Percentiles rank a stretch among this genome's conserved stretches.
These are phyloP conservation scores for Caenorhabditis becei DNA, from an alignment of 2,888 invertebrate genomes.

Conservation along the genomic window DNA sequence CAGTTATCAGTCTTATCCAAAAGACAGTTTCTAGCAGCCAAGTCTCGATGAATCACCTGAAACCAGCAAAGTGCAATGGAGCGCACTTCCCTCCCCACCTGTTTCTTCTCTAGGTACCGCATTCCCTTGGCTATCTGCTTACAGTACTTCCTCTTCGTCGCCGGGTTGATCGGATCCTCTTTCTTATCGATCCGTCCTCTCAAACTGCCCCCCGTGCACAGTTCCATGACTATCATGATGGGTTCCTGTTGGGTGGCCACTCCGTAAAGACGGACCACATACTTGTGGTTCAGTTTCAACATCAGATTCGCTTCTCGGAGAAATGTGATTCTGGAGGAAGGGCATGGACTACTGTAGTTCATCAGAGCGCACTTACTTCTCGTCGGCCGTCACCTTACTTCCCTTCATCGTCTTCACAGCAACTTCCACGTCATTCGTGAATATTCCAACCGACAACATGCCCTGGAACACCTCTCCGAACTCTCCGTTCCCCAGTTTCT, in stretches of 20 bases:
- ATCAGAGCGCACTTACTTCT: too few relatives aligned
- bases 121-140: slow-evolving; percentile 69
- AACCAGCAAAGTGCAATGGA: too few relatives aligned
- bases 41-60: slow-evolving; percentile 71
- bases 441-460: slow-evolving; percentile 62
- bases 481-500: slow-evolving; percentile 71
- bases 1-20: slow-evolving; percentile 61
- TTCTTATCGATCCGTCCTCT: slow-evolving; percentile 37
- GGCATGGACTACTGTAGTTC: too few relatives aligned
- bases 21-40: slow-evolving; percentile 71
- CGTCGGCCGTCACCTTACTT: slow-evolving; percentile 65
- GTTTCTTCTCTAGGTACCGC: slow-evolving; percentile 71
- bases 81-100: slow-evolving; percentile 33
- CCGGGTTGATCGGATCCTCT: not conserved
- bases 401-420: slow-evolving; percentile 73
- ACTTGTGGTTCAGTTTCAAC: slow-evolving; percentile 71
- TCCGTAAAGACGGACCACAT: slow-evolving; percentile 71
- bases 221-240: slow-evolving; percentile 76
- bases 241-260: slow-evolving; percentile 73
- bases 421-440: slow-evolving; percentile 70
- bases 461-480: slow-evolving; percentile 73
- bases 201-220: slow-evolving; percentile 68
- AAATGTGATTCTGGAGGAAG: slow-evolving; percentile 71
- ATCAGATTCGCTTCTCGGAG: slow-evolving; percentile 75
- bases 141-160: slow-evolving; percentile 57